These are phyloP conservation scores for Pollenia griseotomentosa DNA, from an alignment of 2,888 invertebrate genomes.

Conservation along the genomic window DNA sequence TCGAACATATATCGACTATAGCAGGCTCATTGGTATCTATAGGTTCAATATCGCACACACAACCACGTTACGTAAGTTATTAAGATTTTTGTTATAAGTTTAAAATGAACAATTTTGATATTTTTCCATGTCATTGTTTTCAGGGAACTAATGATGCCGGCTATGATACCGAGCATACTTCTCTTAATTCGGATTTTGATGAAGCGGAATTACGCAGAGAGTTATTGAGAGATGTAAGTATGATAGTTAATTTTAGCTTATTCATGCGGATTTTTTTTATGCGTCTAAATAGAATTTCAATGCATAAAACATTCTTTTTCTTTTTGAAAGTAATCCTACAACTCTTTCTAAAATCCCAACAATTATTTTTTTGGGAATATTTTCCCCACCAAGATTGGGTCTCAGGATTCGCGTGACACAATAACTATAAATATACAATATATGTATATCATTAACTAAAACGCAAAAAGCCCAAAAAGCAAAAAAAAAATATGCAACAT, in stretches of 20 bases:
- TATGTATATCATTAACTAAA: too few relatives aligned
- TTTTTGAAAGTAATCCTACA: too few relatives aligned
- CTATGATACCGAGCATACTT: conserved; percentile 92
- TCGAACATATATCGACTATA: conserved; percentile 88
- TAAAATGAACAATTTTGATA: not conserved
- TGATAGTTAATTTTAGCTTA: not conserved
- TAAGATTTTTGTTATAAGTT: not conserved
- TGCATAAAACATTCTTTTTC: too few relatives aligned
- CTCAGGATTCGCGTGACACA: too few relatives aligned
- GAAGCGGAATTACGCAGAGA: conserved; percentile 91
- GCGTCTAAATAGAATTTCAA: too few relatives aligned
- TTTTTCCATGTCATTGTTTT: conserved; percentile 37
- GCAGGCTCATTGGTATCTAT: conserved; percentile 88
- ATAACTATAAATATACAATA: too few relatives aligned
- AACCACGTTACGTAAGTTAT: conserved; percentile 80
- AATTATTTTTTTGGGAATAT: too few relatives aligned
- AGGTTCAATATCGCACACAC: conserved; percentile 86
- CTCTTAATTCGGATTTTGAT: conserved; percentile 91
- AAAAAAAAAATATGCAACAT: too few relatives aligned
- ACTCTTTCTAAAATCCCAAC: too few relatives aligned
- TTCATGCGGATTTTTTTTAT: too few relatives aligned
- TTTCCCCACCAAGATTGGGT: too few relatives aligned
- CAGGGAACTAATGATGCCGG: conserved; percentile 86
- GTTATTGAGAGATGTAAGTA: conserved; percentile 91
- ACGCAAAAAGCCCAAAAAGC: too few relatives aligned